Evolutionary conservation across 2,113 vertebrate genomes (phyloP).

Genomic region (Leucoraja erinaceus): DNA sequence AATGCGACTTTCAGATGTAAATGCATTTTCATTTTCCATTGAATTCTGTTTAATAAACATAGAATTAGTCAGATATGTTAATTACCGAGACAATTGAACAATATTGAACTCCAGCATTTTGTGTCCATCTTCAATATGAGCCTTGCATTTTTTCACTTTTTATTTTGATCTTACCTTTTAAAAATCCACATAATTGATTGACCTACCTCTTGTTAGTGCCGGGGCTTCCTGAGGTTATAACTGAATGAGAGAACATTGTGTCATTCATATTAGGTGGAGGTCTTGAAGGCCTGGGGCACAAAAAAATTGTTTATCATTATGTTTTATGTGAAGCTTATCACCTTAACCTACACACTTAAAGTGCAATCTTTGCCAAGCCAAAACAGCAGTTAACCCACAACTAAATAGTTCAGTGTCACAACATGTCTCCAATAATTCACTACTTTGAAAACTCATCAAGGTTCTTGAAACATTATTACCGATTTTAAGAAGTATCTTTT

Average conservation of each 20-base stretch:
- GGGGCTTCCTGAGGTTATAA: conserved; percentile 91
- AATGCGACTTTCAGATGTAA: not conserved
- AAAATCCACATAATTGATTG: not conserved
- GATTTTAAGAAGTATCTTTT: not conserved
- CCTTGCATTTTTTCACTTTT: not conserved
- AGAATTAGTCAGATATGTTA: too few relatives aligned
- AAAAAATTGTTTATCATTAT: not conserved
- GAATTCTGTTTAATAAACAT: not conserved
- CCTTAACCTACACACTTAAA: not conserved
- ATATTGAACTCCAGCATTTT: not conserved
- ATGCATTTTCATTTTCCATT: too few relatives aligned
- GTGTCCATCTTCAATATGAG: too few relatives aligned
- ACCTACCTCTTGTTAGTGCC: conserved; percentile 95
- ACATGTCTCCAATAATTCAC: not conserved
- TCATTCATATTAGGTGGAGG: conserved; percentile 88
- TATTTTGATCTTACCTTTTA: not conserved
- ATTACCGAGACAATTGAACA: not conserved
- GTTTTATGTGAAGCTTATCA: not conserved
- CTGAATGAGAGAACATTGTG: conserved; percentile 85
- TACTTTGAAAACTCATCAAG: not conserved
- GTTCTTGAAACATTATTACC: not conserved
- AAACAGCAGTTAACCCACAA: not conserved
- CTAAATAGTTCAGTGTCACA: not conserved
- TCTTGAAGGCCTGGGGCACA: conserved; percentile 78
- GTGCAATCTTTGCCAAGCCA: not conserved